phyloP scores from a whole-genome alignment of 1,140 invertebrate species.

The Achatina immaculata region DNA sequence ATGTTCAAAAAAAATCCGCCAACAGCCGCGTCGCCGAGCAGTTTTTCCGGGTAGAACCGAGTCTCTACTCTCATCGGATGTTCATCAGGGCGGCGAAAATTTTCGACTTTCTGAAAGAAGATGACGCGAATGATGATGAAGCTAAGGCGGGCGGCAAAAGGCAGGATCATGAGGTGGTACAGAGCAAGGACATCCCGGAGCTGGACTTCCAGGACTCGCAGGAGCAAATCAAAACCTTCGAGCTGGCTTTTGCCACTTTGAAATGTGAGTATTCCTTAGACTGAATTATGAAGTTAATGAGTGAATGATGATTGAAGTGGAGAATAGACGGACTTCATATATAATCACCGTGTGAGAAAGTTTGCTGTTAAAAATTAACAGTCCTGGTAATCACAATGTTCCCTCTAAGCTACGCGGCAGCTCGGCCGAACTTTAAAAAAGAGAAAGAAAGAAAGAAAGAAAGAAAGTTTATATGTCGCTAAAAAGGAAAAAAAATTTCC shows the following conservation, averaged over 20 bases:
- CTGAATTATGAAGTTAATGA: too few species aligned
- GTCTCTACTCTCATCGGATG: constrained; percentile 51
- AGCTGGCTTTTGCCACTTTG: constrained; percentile 60
- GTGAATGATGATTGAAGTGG: too few species aligned
- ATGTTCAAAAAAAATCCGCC: too few species aligned
- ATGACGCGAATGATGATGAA: constrained; percentile 23
- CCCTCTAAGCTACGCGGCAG: too few species aligned
- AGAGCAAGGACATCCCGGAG: constrained; percentile 46
- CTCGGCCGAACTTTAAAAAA: too few species aligned
- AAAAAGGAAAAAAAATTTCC: too few species aligned
- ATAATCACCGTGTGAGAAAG: too few species aligned
- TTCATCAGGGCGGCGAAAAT: constrained; percentile 49
- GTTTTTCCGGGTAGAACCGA: constrained; percentile 54
- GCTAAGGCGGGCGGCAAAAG: background rate
- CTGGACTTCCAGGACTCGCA: constrained; percentile 52
- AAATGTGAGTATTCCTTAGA: constrained; percentile 60
- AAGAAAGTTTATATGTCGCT: too few species aligned
- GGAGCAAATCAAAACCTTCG: constrained; percentile 57
- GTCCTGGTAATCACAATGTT: too few species aligned
- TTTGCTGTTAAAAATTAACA: too few species aligned
- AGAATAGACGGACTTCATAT: too few species aligned
- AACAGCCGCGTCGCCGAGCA: constrained; percentile 29
- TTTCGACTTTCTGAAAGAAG: constrained; percentile 48
- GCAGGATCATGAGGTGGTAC: constrained; percentile 2
- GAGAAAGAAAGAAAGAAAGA: too few species aligned